Base-by-base conservation (phyloP, 1,140 invertebrate species). In the Caenorhabditis remanei region DNA sequence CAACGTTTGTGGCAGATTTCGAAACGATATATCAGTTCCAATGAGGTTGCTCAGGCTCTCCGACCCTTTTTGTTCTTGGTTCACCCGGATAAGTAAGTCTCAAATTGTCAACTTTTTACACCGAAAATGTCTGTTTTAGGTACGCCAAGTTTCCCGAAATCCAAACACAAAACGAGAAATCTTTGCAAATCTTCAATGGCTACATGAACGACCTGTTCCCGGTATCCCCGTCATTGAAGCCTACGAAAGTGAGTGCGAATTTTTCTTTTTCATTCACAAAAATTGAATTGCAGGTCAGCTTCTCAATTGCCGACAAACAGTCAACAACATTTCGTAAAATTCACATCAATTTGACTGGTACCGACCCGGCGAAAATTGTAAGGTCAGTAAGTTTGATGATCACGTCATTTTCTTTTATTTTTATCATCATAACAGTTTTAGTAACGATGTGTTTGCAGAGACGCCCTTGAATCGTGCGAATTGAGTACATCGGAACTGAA, bases 171-270 rank as follows among this genome's bases (percentile, higher is more conserved):
- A 88, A 88, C 55, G 87, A 88, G 55, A 88, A 88, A 46, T 85
- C 87, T 19, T 40, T 88, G 48, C 63, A 88, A 84, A 88, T 88
- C 41, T 88, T 88, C 67, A 88, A 88, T 46, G 87, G 87, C 65
- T 88, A 88, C 58, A 63, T 88, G 46, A 88, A 85, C 58, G 87
- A 85, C 56, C 84, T 88, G 63, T 88, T 88, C 46, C 87, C 87
- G 24, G 84, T 85, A 13, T 75, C 84, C 1, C 48, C 87, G 4
- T 88, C 87, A 5, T 9, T 82, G 16, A 46, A 65, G 58, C 87
- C 87, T 4, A 88, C 67, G 16, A 87, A 58, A 79, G 84, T 84
- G 40, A 48, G 40, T 63, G 21, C 40, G 19, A 63, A 85, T 46
- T 50, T 63, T 21, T 41, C 48, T n/a, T 56, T 8, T 16, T n/a